Evolutionary conservation across 2,888 invertebrate genomes (phyloP).

Genomic region (Eupithecia inturbata): DNA sequence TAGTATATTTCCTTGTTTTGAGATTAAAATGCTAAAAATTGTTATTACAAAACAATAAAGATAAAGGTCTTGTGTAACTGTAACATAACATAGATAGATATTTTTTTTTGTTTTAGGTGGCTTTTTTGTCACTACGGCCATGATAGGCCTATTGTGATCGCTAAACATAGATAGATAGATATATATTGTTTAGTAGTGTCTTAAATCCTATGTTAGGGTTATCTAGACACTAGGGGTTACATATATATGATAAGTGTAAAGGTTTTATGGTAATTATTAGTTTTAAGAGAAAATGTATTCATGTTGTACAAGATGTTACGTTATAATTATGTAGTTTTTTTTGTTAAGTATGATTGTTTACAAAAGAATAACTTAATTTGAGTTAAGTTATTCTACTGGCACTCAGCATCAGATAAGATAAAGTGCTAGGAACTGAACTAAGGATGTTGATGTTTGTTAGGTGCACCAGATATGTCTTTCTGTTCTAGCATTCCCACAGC

Average conservation of each 20-base stretch:
- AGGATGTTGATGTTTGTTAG: background rate
- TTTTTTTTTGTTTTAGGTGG: too few relatives aligned
- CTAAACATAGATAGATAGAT: too few relatives aligned
- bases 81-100: too few relatives aligned
- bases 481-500: background rate
- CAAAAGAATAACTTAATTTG: background rate
- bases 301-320: too few relatives aligned
- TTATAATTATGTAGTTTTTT: background rate
- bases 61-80: too few relatives aligned
- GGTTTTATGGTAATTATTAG: background rate
- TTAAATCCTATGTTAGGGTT: too few relatives aligned
- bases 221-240: too few relatives aligned
- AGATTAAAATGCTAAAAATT: background rate
- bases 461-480: background rate
- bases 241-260: too few relatives aligned
- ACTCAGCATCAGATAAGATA: background rate
- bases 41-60: background rate
- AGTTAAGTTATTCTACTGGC: background rate
- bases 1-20: background rate
- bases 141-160: too few relatives aligned
- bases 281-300: background rate
- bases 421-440: background rate
- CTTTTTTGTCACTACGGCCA: too few relatives aligned
- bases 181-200: too few relatives aligned
- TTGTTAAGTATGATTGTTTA: background rate